These are phyloP conservation scores for Ectemnius lituratus DNA, from an alignment of 2,888 invertebrate genomes.

Conservation along the genomic window DNA sequence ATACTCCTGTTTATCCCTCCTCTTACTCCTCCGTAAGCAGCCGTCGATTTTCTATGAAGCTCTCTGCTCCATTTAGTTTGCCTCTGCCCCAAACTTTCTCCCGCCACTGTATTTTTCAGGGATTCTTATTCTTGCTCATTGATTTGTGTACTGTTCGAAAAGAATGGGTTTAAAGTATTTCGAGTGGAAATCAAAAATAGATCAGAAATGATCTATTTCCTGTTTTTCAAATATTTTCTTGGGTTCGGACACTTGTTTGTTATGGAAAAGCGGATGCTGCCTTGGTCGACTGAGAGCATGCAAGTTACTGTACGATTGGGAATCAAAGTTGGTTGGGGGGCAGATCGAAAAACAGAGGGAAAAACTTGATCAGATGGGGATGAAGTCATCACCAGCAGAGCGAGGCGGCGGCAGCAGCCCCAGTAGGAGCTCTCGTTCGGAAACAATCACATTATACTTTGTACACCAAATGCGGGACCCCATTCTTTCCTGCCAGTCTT, in stretches of 20 bases:
- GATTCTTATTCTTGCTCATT: not conserved
- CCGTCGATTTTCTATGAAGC: not conserved
- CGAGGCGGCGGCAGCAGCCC: constrained; percentile 51
- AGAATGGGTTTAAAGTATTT: not conserved
- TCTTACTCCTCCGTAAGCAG: too few relatives aligned
- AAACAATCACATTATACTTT: constrained; percentile 77
- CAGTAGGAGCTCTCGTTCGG: constrained; percentile 67
- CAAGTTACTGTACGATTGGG: not conserved
- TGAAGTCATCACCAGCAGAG: constrained; percentile 71
- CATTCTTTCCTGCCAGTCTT: constrained; percentile 21
- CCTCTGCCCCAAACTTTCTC: not conserved
- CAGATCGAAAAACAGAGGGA: constrained; percentile 41
- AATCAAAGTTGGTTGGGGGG: constrained; percentile 14
- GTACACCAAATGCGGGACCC: constrained; percentile 63
- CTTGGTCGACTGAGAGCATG: not conserved
- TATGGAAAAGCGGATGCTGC: not conserved
- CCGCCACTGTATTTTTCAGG: not conserved
- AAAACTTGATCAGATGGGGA: constrained; percentile 62
- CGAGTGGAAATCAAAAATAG: not conserved
- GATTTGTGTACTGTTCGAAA: not conserved
- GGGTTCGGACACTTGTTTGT: not conserved
- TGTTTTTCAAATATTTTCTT: not conserved
- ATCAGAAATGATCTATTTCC: not conserved
- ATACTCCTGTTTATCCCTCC: constrained; percentile 25
- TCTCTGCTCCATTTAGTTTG: constrained; percentile 1